phyloP scores from a whole-genome alignment of 2,888 invertebrate genomes.

The Meteorus colon region DNA sequence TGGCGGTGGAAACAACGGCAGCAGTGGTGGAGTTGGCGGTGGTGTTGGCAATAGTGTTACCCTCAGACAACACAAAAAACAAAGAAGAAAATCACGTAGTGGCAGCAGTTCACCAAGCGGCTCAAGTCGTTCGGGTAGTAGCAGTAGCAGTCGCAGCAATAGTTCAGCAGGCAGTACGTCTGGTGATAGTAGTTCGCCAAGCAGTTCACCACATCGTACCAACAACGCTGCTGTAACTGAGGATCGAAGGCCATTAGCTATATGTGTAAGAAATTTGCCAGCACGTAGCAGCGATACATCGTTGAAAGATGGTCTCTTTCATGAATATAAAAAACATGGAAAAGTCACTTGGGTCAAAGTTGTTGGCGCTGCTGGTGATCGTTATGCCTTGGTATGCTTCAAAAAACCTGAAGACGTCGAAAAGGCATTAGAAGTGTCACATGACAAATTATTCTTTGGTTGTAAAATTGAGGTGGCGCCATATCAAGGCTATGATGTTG shows the following conservation, averaged over 20 bases:
- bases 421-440: constrained; percentile 95
- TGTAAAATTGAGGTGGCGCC: constrained; percentile 96
- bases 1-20: constrained; percentile 74
- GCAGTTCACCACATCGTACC: constrained; percentile 74
- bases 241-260: constrained; percentile 87
- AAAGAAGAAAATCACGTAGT: constrained; percentile 70
- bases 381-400: constrained; percentile 96
- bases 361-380: constrained; percentile 91
- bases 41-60: constrained; percentile 69
- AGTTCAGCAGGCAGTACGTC: constrained; percentile 76
- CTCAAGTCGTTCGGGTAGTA: constrained; percentile 76
- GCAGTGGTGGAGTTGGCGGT: constrained; percentile 64
- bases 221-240: constrained; percentile 76
- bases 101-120: constrained; percentile 71
- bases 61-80: constrained; percentile 72
- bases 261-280: constrained; percentile 93
- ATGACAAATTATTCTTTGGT: constrained; percentile 97
- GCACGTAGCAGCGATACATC: constrained; percentile 94
- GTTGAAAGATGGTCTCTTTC: constrained; percentile 96
- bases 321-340: constrained; percentile 99
- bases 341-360: constrained; percentile 97
- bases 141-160: constrained; percentile 74
- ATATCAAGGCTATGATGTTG: constrained; percentile 91
- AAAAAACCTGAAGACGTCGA: constrained; percentile 98
- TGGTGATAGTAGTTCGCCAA: constrained; percentile 77